These are phyloP conservation scores for Serranochromis macrocephalus DNA, from an alignment of 2,113 vertebrate species.

Conservation along the genomic window DNA sequence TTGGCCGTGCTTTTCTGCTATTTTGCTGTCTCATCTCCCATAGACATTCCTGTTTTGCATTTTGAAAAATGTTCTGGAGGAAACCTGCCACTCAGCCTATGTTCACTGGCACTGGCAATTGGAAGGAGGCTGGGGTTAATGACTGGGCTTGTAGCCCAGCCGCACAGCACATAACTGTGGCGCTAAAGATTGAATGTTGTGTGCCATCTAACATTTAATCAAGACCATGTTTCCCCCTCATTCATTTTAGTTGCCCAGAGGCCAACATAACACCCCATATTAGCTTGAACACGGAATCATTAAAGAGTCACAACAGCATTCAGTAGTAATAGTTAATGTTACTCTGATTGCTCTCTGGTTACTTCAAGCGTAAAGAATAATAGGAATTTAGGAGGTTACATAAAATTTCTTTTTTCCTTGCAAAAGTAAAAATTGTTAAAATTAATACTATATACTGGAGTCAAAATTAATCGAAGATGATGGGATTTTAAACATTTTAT, in stretches of 20 bases:
- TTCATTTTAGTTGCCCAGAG: neutral
- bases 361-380: neutral
- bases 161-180: neutral
- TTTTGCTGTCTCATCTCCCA: neutral
- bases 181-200: neutral
- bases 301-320: neutral
- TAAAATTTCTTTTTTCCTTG: neutral
- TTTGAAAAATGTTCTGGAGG: neutral
- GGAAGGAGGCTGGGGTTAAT: neutral
- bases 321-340: neutral
- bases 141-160: neutral
- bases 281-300: neutral
- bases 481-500: neutral
- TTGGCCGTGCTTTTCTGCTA: neutral
- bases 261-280: neutral
- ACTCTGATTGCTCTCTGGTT: neutral
- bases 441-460: neutral
- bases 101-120: neutral
- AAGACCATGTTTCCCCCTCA: neutral
- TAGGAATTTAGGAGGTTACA: neutral
- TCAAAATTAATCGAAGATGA: neutral
- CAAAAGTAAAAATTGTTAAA: neutral
- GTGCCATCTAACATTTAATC: neutral
- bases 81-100: neutral
- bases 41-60: neutral